Percentiles rank a stretch among this genome's conserved stretches.
phyloP scores from a whole-genome alignment of 2,113 vertebrate genomes.

The Dipodomys ordii region DNA sequence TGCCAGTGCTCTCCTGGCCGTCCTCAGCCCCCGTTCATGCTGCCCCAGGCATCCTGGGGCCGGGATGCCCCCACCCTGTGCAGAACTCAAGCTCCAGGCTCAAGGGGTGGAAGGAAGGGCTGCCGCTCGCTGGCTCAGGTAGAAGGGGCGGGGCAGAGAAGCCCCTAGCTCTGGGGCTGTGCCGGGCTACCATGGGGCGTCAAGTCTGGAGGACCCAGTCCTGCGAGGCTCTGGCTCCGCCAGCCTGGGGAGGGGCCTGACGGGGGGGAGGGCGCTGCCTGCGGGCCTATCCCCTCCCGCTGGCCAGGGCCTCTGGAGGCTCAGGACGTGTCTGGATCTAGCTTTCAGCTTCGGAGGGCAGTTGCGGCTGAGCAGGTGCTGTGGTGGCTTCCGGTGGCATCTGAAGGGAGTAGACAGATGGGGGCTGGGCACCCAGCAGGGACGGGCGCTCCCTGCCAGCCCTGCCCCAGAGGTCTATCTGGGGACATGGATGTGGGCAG shows the following conservation, averaged over 20 bases:
- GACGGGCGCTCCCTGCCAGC: too few species aligned
- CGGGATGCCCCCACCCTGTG: too few species aligned
- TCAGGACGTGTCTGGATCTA: too few species aligned
- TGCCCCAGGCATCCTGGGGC: too few species aligned
- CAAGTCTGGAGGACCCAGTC: neutral
- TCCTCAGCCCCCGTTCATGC: neutral
- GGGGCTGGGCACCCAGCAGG: neutral
- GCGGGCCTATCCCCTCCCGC: too few species aligned
- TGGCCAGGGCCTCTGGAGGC: too few species aligned
- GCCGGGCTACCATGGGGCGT: neutral
- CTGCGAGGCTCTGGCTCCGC: neutral
- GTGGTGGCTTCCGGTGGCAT: fast-evolving
- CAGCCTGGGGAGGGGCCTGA: neutral
- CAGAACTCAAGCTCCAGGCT: too few species aligned
- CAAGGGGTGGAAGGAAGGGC: too few species aligned
- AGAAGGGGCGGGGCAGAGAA: too few species aligned
- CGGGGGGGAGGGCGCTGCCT: too few species aligned
- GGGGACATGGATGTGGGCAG: fast-evolving
- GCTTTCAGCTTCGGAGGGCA: neutral
- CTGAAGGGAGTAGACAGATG: fast-evolving
- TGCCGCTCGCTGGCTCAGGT: too few species aligned
- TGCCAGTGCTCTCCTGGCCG: neutral
- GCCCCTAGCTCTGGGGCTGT: too few species aligned
- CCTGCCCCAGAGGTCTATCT: fast-evolving
- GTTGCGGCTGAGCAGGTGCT: neutral